Conservation (phyloP, 2,888 invertebrate genomes). For the Muscina levida region DNA sequence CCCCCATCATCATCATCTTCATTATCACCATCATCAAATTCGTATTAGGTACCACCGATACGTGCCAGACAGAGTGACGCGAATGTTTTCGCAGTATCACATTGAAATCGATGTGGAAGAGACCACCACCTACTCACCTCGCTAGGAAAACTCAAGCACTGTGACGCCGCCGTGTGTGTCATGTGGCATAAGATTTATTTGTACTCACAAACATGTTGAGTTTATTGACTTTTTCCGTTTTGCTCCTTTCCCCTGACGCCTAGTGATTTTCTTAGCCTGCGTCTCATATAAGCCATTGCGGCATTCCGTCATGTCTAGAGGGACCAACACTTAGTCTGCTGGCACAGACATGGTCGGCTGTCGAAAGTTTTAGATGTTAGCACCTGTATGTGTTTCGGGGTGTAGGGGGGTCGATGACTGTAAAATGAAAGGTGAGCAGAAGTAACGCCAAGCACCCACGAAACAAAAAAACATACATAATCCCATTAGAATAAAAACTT, state of each 20-base stretch:
- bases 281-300: slow-evolving; percentile 36
- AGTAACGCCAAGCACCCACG: slow-evolving; percentile 14
- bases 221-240: slow-evolving; percentile 61
- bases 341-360: slow-evolving; percentile 28
- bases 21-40: not conserved
- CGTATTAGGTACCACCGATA: slow-evolving; percentile 28
- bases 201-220: slow-evolving; percentile 41
- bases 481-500: slow-evolving; percentile 61
- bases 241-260: not conserved
- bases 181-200: not conserved
- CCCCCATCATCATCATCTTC: not conserved
- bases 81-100: slow-evolving; percentile 23
- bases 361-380: slow-evolving; percentile 40
- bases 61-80: slow-evolving; percentile 62
- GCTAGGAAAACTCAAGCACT: slow-evolving; percentile 11
- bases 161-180: not conserved
- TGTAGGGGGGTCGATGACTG: not conserved
- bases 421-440: not conserved
- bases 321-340: slow-evolving; percentile 20
- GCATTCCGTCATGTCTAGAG: slow-evolving; percentile 1
- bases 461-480: slow-evolving; percentile 48
- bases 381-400: slow-evolving; percentile 28
- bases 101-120: slow-evolving; percentile 10
- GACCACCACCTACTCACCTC: not conserved
- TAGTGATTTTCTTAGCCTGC: slow-evolving; percentile 3